Conservation (phyloP, 2,113 vertebrate species). For the Sphaerodactylus townsendi region DNA sequence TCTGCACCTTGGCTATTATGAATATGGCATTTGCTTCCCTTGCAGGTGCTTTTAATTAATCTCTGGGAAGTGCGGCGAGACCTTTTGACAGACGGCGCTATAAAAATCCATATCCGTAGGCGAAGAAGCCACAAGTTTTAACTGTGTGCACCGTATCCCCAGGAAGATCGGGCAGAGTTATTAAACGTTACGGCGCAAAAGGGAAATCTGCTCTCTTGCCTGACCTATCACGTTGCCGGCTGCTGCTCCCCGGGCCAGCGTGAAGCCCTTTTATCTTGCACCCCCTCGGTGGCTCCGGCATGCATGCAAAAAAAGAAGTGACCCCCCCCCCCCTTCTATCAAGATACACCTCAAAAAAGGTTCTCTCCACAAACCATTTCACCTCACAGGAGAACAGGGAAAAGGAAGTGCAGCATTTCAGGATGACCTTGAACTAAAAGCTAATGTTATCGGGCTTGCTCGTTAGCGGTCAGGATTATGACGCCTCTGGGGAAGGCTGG, state of each 20-base stretch:
- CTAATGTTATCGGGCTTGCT: conserved; percentile 24
- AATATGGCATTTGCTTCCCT: conserved; percentile 21
- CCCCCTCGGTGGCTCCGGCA: background rate
- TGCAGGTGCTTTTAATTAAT: conserved; percentile 42
- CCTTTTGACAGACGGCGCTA: conserved; percentile 42
- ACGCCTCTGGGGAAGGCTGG: conserved; percentile 12
- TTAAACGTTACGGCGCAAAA: conserved; percentile 28
- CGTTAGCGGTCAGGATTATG: background rate
- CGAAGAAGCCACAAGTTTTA: background rate
- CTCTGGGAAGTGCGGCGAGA: conserved; percentile 41
- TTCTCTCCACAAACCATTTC: background rate
- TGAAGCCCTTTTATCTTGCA: conserved; percentile 39
- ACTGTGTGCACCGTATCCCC: background rate
- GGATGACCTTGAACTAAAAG: conserved; percentile 36
- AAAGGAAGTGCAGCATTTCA: background rate
- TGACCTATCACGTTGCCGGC: conserved; percentile 46
- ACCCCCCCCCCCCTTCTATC: background rate
- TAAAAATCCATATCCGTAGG: conserved; percentile 10
- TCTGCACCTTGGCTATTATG: conserved; percentile 14
- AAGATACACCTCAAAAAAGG: conserved; percentile 27
- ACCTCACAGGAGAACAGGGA: background rate
- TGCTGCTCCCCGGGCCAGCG: conserved; percentile 16
- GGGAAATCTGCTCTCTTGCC: conserved; percentile 34
- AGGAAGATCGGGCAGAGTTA: conserved; percentile 18
- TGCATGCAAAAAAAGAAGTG: background rate